Base-by-base conservation (phyloP, 2,888 invertebrate genomes). In the Kuschelorhynchus macadamiae region DNA sequence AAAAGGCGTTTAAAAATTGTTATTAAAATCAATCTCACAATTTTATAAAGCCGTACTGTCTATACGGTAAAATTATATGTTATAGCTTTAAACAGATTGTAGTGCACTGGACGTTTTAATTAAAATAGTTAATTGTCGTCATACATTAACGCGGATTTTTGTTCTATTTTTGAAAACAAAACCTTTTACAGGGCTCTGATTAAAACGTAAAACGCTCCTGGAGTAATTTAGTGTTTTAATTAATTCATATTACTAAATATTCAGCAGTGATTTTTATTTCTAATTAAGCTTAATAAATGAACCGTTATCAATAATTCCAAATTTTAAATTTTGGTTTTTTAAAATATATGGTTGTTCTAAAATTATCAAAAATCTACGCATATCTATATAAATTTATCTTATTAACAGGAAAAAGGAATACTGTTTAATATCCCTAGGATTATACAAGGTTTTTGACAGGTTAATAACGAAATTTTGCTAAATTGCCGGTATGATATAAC, bases 41-140 rank as follows among this genome's bases (percentile, higher is more conserved):
- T 36, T 12, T 36, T n/a, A 36, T 11, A 7, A 36, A 36, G 9
- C 36, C 11, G 11, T 3, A 36, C 3, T 11, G 9, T 9, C 47
- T 20, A 9, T 11, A 25, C n/a, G 32, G 17, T 17, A 21, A 53
- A 64, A 56, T 64, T 56, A 41, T 55, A 64, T 46, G 62, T 47
- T 49, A 30, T 41, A 49, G 20, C 42, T 25, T 55, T 47, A 49
- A 20, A 49, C 39, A 63, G 39, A 64, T 49, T 49, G 16, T 49
- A 11, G 14, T 55, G 53, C 47, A 53, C 20, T 5, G 33, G 20
- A 47, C 18, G 41, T 64, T 64, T 56, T 64, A 64, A 64, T 64
- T 64, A 64, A 64, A 64, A 64, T 49, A 49, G 47, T 64, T 49
- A 64, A 64, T 55, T 30, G 41, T 11, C 49, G 11, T 56, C 49